A percentile compares a stretch with the other conserved stretches of the same genome.
Evolutionary conservation across 2,888 invertebrate species (phyloP).

Genomic region (Andrena praecox): DNA sequence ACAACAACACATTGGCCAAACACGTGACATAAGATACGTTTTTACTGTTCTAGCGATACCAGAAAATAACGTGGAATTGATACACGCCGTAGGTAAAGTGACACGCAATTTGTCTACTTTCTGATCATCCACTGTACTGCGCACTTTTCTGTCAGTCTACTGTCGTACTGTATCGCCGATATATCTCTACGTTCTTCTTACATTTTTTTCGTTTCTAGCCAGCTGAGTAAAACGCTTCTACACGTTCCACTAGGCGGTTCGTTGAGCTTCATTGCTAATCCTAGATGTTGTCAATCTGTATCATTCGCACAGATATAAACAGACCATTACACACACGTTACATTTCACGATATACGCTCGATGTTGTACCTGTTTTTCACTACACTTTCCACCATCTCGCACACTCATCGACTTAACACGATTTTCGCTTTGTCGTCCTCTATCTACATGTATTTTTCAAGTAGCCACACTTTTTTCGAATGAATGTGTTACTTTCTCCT

Average conservation of each 20-base stretch:
- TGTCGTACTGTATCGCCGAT: slow-evolving; percentile 34
- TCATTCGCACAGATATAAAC: slow-evolving; percentile 7
- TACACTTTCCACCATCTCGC: slow-evolving; percentile 8
- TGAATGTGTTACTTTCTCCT: slow-evolving; percentile 2
- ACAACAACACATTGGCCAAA: neutral
- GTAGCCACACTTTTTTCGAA: slow-evolving; percentile 19
- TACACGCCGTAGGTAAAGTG: slow-evolving; percentile 85
- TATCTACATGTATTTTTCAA: slow-evolving; percentile 25
- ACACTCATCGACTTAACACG: slow-evolving; percentile 35
- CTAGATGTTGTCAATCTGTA: slow-evolving; percentile 43
- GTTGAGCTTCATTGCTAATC: slow-evolving; percentile 60
- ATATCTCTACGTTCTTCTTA: slow-evolving; percentile 28
- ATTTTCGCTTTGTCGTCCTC: slow-evolving; percentile 23
- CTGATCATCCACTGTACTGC: slow-evolving; percentile 59
- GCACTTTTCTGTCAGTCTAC: slow-evolving; percentile 48
- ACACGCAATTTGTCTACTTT: slow-evolving; percentile 64
- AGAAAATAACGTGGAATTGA: slow-evolving; percentile 83
- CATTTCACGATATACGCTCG: neutral
- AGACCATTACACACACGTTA: slow-evolving; percentile 18
- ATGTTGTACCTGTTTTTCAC: neutral
- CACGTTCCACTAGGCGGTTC: slow-evolving; percentile 57
- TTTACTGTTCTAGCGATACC: slow-evolving; percentile 84
- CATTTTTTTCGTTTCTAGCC: slow-evolving; percentile 52
- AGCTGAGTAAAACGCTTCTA: slow-evolving; percentile 66
- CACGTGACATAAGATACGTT: slow-evolving; percentile 74